phyloP scores from a whole-genome alignment of 2,888 invertebrate genomes.

The Scaptomyza polygonia region DNA sequence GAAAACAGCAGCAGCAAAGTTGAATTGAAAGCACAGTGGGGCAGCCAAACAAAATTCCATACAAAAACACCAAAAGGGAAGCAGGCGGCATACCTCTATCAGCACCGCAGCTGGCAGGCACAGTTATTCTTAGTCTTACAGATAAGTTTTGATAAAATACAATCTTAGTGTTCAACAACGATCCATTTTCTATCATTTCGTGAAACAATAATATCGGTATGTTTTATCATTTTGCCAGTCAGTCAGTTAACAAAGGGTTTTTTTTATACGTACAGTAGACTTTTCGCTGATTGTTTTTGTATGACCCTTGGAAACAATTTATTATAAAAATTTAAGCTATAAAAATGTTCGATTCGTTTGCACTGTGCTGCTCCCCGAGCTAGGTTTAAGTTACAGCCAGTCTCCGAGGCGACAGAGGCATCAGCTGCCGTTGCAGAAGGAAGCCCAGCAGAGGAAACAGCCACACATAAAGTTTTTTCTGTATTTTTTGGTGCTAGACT shows the following conservation, averaged over 20 bases:
- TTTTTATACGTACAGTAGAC: too few relatives aligned
- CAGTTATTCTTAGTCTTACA: too few relatives aligned
- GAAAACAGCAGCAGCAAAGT: slow-evolving; percentile 29
- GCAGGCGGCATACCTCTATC: too few relatives aligned
- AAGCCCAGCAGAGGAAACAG: slow-evolving; percentile 13
- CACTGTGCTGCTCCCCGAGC: slow-evolving; percentile 1
- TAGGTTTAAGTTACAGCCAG: slow-evolving; percentile 51
- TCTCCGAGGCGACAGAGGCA: slow-evolving; percentile 33
- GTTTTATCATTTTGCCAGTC: too few relatives aligned
- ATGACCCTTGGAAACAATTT: not conserved
- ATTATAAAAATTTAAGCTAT: not conserved
- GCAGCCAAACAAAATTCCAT: not conserved
- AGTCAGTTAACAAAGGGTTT: too few relatives aligned
- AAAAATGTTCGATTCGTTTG: not conserved
- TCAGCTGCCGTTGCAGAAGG: slow-evolving; percentile 18
- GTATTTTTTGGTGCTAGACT: slow-evolving; percentile 35
- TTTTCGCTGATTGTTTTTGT: too few relatives aligned
- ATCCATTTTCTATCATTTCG: too few relatives aligned
- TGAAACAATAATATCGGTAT: too few relatives aligned
- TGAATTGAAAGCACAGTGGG: slow-evolving; percentile 10
- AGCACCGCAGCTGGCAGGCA: too few relatives aligned
- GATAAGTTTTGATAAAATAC: too few relatives aligned
- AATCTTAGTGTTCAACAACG: too few relatives aligned
- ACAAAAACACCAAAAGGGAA: not conserved
- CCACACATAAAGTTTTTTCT: slow-evolving; percentile 1